Percentiles rank a stretch among this genome's conserved stretches.
Evolutionary conservation across 2,888 invertebrate species (phyloP).

Genomic region (Melanophora roralis): DNA sequence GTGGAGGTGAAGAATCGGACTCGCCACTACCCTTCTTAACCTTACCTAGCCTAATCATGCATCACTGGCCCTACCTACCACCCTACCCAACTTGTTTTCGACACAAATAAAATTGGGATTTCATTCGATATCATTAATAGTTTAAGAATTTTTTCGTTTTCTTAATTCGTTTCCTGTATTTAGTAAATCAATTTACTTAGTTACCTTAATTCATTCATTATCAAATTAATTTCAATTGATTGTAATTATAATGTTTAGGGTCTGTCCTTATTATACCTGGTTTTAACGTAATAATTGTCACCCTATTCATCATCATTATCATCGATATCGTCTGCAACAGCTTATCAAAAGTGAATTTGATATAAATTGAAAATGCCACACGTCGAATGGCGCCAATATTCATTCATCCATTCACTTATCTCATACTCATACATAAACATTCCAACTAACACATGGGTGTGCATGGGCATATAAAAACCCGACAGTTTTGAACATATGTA

Average conservation of each 20-base stretch:
- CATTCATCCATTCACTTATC: slow-evolving; percentile 38
- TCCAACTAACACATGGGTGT: neutral
- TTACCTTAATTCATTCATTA: neutral
- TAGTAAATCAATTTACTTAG: neutral
- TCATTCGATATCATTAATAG: too few relatives aligned
- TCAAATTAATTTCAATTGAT: neutral
- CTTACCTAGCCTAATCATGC: too few relatives aligned
- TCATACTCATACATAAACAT: slow-evolving; percentile 3
- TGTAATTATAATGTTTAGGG: neutral
- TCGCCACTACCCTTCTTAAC: too few relatives aligned
- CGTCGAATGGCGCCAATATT: slow-evolving; percentile 59
- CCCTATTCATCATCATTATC: slow-evolving; percentile 1
- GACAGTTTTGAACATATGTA: too few relatives aligned
- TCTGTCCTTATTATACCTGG: neutral
- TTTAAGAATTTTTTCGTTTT: too few relatives aligned
- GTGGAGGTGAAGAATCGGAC: too few relatives aligned
- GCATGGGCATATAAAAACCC: neutral
- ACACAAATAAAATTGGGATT: too few relatives aligned
- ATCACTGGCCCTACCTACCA: too few relatives aligned
- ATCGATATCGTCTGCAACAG: slow-evolving; percentile 22
- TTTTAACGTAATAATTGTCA: slow-evolving; percentile 25
- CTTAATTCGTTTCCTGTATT: neutral
- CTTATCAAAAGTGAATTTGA: slow-evolving; percentile 54
- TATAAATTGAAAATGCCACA: slow-evolving; percentile 60
- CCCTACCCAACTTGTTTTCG: too few relatives aligned